Evolutionary conservation across 2,797 vertebrate species (phyloP).

Genomic region (Hoplostethus atlanticus): DNA sequence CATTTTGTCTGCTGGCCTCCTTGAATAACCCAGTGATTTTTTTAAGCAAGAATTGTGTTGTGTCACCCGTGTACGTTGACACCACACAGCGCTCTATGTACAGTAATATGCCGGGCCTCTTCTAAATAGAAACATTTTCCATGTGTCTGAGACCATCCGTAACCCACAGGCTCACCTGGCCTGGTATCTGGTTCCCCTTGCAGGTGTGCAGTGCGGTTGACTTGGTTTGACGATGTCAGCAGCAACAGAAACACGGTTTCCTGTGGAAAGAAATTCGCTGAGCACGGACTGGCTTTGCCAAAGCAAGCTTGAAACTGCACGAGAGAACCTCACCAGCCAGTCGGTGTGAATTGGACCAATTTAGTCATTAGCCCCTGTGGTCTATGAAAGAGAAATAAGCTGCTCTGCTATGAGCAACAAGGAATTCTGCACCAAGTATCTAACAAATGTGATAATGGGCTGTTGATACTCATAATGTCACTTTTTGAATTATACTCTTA

Average conservation of each 20-base stretch:
- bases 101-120: neutral
- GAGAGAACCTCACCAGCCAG: neutral
- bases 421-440: neutral
- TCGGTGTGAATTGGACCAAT: neutral
- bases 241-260: conserved; percentile 29
- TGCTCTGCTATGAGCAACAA: neutral
- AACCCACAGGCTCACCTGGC: neutral
- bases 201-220: conserved; percentile 51
- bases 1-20: too few species aligned
- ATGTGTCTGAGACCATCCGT: neutral
- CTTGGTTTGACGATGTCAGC: conserved; percentile 36
- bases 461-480: neutral
- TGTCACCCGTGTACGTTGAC: too few species aligned
- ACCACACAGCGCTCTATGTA: too few species aligned
- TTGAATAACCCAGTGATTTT: too few species aligned
- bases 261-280: neutral
- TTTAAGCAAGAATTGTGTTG: too few species aligned
- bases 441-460: neutral
- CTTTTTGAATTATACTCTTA: neutral
- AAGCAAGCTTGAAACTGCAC: conserved; percentile 24
- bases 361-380: neutral
- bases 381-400: neutral
- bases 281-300: neutral
- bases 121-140: neutral
- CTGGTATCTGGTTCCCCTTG: conserved; percentile 9